Evolutionary conservation across 2,113 vertebrate species (phyloP).

Genomic region (Cacatua alba): DNA sequence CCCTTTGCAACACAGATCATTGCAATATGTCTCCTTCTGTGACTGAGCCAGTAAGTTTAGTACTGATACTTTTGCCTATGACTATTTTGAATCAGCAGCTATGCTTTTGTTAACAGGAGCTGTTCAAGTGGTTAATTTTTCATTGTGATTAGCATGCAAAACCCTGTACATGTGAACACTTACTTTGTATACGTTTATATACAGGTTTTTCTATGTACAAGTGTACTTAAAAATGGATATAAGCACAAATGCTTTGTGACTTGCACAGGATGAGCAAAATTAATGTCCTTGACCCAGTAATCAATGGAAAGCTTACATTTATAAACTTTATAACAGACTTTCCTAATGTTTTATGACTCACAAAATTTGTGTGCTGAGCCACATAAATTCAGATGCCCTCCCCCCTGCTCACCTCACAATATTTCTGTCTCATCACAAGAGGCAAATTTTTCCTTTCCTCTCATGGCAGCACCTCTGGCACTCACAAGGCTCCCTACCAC

Average conservation of each 20-base stretch:
- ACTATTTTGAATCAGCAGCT: background rate
- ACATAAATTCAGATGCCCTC: background rate
- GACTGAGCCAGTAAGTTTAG: background rate
- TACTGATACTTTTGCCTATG: background rate
- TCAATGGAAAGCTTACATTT: background rate
- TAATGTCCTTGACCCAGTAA: background rate
- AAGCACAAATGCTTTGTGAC: background rate
- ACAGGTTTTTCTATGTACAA: background rate
- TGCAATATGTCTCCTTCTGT: background rate
- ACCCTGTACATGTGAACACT: accelerated
- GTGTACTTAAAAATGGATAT: background rate
- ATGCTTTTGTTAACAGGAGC: background rate
- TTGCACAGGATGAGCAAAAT: background rate
- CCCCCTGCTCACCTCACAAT: accelerated
- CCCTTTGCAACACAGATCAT: background rate
- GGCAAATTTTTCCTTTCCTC: background rate
- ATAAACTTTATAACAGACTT: background rate
- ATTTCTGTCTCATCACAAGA: background rate
- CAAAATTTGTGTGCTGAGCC: background rate
- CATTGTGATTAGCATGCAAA: background rate
- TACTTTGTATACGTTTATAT: background rate
- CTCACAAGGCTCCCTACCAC: accelerated
- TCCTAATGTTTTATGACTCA: background rate
- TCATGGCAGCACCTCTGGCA: background rate
- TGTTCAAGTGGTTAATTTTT: background rate